Base-by-base conservation (phyloP, 2,888 invertebrate genomes). In the Conus canariensis region DNA sequence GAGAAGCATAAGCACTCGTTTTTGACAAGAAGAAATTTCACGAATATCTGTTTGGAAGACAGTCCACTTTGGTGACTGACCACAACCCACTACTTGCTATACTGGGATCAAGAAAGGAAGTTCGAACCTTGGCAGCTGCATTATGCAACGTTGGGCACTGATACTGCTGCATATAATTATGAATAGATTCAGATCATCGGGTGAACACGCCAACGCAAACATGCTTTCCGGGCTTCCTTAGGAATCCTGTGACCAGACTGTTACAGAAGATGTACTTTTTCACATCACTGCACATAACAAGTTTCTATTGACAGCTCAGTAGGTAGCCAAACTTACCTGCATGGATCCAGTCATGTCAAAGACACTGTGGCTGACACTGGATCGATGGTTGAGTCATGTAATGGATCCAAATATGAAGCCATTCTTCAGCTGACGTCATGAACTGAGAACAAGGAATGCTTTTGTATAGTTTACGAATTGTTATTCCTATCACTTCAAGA, bases 61-160 rank as follows among this genome's bases (percentile, higher is more conserved):
- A 93, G 22, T 97, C 97, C 91, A 96, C 95, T 30, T 86, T 96
- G 25, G 89, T 94, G 9, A 96, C 96, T 0, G 96, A 96, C 91
- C 95, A 96, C 90, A 94, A 96, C 90, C 96, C 97, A 0, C 91
- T 97, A 5, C 95, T 94, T 10, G 88, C 93, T 7, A 95, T 96
- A 74, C 95, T 96, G 89, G 92, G 93, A 89, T 92, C 94, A 30
- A 93, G 94, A 94, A 92, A 89, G 59, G 91, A 92, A 12, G 92
- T 96, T 16, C 94, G 94, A 22, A 91, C 93, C 9, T 91, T 93
- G 83, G 92, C 95, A 8, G 94, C 94, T 30, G 93, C 93, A 60
- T 89, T 16, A 91, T 95, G 16, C 94, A 94, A 86, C 83, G 94
- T 30, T 95, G 94, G 93, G 93, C 93, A 0, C 60, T 94, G 0